Evolutionary conservation across 2,113 vertebrate genomes (phyloP).

Genomic region (Accipiter cooperii): DNA sequence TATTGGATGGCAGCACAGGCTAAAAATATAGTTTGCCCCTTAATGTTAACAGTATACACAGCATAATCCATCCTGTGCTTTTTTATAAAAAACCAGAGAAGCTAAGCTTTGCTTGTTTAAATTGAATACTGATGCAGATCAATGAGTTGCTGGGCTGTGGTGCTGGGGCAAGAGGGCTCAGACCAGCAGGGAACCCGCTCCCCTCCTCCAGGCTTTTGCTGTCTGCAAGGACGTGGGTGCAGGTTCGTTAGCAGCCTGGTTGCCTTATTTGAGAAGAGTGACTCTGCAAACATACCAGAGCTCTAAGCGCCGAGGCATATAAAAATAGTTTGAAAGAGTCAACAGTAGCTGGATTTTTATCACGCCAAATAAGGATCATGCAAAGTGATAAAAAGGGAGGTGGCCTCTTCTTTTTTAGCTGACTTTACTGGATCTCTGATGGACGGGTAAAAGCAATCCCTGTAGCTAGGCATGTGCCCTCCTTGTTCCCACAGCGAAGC

Average conservation of each 20-base stretch:
- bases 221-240: fast-evolving
- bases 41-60: not conserved
- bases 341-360: constrained; percentile 9
- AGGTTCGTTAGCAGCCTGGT: not conserved
- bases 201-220: not conserved
- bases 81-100: not conserved
- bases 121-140: not conserved
- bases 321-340: constrained; percentile 42
- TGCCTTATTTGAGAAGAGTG: constrained; percentile 50
- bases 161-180: not conserved
- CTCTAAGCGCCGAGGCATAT: not conserved
- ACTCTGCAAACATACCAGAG: constrained; percentile 38
- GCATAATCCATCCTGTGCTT: not conserved
- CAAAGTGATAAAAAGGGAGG: not conserved
- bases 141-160: not conserved
- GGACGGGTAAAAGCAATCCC: not conserved
- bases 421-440: not conserved
- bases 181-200: not conserved
- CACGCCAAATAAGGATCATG: not conserved
- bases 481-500: not conserved
- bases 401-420: not conserved
- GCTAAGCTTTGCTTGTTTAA: not conserved
- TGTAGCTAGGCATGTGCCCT: not conserved
- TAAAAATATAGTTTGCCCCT: not conserved
- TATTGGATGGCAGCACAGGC: not conserved